Conservation (phyloP, 2,113 vertebrate species). For the Triplophysa siluroides region DNA sequence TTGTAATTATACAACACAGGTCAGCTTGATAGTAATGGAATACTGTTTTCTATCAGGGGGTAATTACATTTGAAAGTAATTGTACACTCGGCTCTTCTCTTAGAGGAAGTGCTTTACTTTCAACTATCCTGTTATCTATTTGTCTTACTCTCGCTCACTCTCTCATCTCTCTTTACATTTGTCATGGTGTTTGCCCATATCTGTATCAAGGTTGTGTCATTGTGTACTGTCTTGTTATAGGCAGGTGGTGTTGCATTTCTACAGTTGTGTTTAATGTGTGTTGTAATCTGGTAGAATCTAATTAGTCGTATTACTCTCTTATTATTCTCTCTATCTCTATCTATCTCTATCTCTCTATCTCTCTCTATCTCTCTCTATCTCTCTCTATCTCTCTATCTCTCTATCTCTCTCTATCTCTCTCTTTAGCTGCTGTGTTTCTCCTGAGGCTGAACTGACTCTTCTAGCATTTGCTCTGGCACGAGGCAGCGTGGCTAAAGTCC, state of each 20-base stretch:
- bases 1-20: slow-evolving; percentile 7
- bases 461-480: slow-evolving; percentile 93
- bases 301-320: too few species aligned
- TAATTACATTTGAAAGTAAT: slow-evolving; percentile 33
- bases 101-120: neutral
- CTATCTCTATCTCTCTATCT: neutral
- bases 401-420: neutral
- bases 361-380: neutral
- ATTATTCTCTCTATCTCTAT: neutral
- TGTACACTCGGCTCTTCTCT: neutral
- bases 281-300: too few species aligned
- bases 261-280: too few species aligned
- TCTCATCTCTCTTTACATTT: neutral
- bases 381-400: neutral
- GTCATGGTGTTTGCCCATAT: too few species aligned
- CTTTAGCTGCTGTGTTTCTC: slow-evolving; percentile 84
- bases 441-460: slow-evolving; percentile 90
- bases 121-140: neutral
- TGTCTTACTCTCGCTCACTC: neutral
- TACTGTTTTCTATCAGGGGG: slow-evolving; percentile 5
- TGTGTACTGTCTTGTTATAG: too few species aligned
- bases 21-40: neutral
- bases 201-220: too few species aligned
- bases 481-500: slow-evolving; percentile 90
- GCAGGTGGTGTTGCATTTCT: too few species aligned